phyloP scores from a whole-genome alignment of 1,140 invertebrate species.

The Cydia fagiglandana region DNA sequence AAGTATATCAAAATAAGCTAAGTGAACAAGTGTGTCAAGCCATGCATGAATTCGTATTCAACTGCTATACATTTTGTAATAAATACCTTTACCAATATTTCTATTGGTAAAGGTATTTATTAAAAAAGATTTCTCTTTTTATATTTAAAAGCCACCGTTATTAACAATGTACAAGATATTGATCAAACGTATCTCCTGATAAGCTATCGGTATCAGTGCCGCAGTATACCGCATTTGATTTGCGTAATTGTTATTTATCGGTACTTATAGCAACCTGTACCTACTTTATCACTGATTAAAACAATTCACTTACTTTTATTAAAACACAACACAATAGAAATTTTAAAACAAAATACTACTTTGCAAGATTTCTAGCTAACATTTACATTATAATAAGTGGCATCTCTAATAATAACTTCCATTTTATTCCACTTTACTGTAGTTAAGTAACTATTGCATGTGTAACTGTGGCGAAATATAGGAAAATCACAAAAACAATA shows the following conservation, averaged over 20 bases:
- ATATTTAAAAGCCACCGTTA: background rate
- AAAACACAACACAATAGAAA: background rate
- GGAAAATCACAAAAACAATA: too few species aligned
- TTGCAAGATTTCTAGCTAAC: too few species aligned
- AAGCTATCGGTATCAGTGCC: conserved; percentile 13
- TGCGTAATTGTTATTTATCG: conserved; percentile 54
- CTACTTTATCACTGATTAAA: background rate
- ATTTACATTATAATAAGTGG: too few species aligned
- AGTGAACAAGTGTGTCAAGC: too few species aligned
- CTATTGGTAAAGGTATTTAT: too few species aligned
- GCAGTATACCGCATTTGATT: conserved; percentile 58
- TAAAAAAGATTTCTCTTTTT: too few species aligned
- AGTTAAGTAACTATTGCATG: too few species aligned
- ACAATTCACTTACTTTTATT: background rate
- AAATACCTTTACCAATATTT: background rate
- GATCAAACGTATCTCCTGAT: conserved; percentile 6
- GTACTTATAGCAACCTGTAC: conserved; percentile 38
- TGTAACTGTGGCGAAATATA: too few species aligned
- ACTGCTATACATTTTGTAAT: background rate
- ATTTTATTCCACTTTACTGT: too few species aligned
- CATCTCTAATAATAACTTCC: too few species aligned
- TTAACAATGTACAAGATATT: background rate
- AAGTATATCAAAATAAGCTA: too few species aligned
- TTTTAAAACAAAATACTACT: background rate
- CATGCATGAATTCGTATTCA: too few species aligned